A percentile compares a stretch with the other conserved stretches of the same genome.
Conservation (phyloP, 2,113 vertebrate species). For the Phalacrocorax brasilianus region DNA sequence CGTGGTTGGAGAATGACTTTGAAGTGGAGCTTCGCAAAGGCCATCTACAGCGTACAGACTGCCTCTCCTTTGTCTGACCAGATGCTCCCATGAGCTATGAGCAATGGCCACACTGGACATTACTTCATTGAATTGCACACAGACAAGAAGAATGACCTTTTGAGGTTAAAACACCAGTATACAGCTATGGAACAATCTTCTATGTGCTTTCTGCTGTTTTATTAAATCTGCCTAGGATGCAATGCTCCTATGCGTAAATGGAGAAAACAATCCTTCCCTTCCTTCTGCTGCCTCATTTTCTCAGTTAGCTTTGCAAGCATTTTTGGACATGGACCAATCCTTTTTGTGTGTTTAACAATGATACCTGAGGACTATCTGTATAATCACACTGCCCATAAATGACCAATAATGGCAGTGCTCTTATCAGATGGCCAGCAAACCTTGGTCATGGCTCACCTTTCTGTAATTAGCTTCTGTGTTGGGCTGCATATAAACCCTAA, state of each 20-base stretch:
- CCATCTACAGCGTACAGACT: accelerated
- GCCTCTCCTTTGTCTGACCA: neutral
- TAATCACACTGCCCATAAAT: neutral
- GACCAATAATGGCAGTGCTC: neutral
- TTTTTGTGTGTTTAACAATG: neutral
- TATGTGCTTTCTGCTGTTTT: neutral
- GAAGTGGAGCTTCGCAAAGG: neutral
- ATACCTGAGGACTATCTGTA: neutral
- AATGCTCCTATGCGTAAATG: neutral
- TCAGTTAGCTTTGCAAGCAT: neutral
- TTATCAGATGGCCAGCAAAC: neutral
- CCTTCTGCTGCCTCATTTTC: neutral
- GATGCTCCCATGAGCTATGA: neutral
- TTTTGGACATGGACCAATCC: neutral
- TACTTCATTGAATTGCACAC: neutral
- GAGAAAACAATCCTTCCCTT: neutral
- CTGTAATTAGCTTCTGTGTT: neutral
- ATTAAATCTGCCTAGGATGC: accelerated
- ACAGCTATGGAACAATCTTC: neutral
- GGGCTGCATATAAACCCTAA: neutral
- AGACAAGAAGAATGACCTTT: neutral
- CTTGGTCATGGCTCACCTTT: neutral
- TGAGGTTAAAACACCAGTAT: neutral
- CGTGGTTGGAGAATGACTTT: neutral
- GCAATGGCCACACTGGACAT: neutral